Base-by-base conservation (phyloP, 2,797 vertebrate genomes). In the Perodicticus potto region DNA sequence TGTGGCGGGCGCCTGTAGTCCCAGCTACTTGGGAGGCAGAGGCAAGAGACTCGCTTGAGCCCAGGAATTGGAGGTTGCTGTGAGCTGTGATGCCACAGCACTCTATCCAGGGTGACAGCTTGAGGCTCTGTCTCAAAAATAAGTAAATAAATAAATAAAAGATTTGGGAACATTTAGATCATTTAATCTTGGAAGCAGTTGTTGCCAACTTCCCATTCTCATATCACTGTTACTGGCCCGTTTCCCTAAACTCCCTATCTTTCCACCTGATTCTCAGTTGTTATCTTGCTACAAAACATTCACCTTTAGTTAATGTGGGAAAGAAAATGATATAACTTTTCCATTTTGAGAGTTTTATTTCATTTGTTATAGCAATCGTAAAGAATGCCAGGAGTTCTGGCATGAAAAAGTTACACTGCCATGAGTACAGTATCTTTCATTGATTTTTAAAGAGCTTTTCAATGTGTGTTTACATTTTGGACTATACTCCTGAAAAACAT, bases 391-490 rank as follows among this genome's bases (percentile, higher is more conserved):
- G 49, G 55, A 93, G 82, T 85, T 90, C 53, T 83, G 87, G 73
- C 61, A 69, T 83, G n/a, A 91, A 94, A 91, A 95, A 34, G 27
- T 34, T 25, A 84, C 67, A 94, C 16, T 53, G 20, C 27, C 55
- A 57, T 53, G 32, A 85, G 27, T 74, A 89, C 23, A 85, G 25
- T 86, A 94, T 90, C 81, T 81, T 89, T 53, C 59, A 87, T 8
- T 94, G 70, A 85, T 72, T 95, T 85, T 91, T 27, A 89, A 95
- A 76, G 61, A 85, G 73, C 49, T 92, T 85, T 93, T 77, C 37
- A 94, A 70, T 23, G 57, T 90, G 84, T 96, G 86, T 96, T 97
- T 96, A 88, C 87, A 94, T 96, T 97, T 97, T 96, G 94, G 34
- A 93, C 94, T 93, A 82, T 77, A 76, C 37, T 78, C n/a, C 81